Conservation (phyloP, 2,797 vertebrate species). For the Podarcis lilfordi region DNA sequence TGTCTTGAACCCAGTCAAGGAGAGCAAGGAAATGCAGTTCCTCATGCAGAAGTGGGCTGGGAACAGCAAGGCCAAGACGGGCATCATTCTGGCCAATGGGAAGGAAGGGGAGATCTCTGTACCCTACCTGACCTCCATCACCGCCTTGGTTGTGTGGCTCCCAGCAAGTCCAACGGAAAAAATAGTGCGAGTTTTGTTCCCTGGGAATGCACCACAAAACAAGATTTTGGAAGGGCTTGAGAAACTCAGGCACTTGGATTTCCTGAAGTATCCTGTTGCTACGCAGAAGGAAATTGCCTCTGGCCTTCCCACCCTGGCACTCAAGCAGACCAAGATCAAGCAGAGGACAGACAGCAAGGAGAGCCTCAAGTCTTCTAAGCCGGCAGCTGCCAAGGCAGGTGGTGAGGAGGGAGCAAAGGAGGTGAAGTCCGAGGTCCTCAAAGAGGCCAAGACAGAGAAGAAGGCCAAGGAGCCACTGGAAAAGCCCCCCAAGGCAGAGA, state of each 20-base stretch:
- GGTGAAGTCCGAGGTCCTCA: constrained; percentile 83
- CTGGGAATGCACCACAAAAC: constrained; percentile 97
- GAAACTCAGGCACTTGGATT: constrained; percentile 96
- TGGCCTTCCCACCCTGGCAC: constrained; percentile 84
- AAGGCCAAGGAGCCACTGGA: constrained; percentile 85
- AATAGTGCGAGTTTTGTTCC: constrained; percentile 96
- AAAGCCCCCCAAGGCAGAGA: constrained; percentile 87
- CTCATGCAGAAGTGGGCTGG: constrained; percentile 99
- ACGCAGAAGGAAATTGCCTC: constrained; percentile 93
- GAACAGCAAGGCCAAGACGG: constrained; percentile 98
- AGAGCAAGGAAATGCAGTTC: constrained; percentile 99
- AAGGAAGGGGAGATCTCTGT: constrained; percentile 99
- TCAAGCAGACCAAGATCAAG: constrained; percentile 95
- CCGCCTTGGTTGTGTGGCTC: constrained; percentile 97
- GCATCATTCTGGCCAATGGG: constrained; percentile 91
- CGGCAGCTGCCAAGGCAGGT: constrained; percentile 81
- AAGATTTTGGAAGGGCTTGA: constrained; percentile 99
- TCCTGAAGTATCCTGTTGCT: constrained; percentile 92
- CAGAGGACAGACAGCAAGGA: constrained; percentile 97
- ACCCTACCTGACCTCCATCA: constrained; percentile 97
- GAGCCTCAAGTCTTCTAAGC: constrained; percentile 94
- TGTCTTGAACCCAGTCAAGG: constrained; percentile 95
- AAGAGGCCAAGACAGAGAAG: constrained; percentile 91
- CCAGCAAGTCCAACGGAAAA: constrained; percentile 94
- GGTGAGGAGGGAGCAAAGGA: constrained; percentile 86